Base-by-base conservation (phyloP, 2,797 vertebrate species). In the Jordanella pulchra region DNA sequence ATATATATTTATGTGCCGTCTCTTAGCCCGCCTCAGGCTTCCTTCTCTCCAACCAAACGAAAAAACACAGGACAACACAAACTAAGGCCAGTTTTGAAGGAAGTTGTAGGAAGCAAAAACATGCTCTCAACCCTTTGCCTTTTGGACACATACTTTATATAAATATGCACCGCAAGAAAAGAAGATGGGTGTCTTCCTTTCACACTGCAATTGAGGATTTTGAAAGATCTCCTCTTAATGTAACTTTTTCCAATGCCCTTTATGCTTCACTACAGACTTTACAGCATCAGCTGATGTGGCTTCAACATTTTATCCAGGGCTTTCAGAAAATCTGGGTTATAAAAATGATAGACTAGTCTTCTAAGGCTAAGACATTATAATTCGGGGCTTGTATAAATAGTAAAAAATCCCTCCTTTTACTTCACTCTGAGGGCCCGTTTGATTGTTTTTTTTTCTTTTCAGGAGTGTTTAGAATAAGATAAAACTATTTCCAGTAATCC, bases 41-140 rank as follows among this genome's bases (percentile, higher is more conserved):
- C 42, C 48, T 54, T 56, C 67, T 45, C 64, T 27, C 73, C 58
- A 76, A 60, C 79, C 73, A 82, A 83, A 83, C 77, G 78, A 50
- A 72, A n/a, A 90, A 83, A 86, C 76, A 88, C 60, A 39, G 67
- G 71, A 87, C 75, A 81, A 89, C 75, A 73, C 80, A 65, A 90
- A 89, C 93, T 93, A 93, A 95, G 94, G 93, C 94, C 92, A 93
- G 91, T 93, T 93, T 88, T 75, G 63, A 89, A 86, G 76, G 82
- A 87, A 84, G 75, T 71, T 75, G 85, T 75, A 88, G 72, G 72
- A 89, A 87, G 77, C 79, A 85, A 83, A 80, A 63, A 79, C 69
- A 81, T 77, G 73, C 78, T 51, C 58, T 72, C 80, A 87, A 85
- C 78, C 82, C 47, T 56, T 76, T 51, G 58, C 65, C 55, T 69